Conservation (phyloP, 1,140 invertebrate genomes). For the Drosophila paulistorum region DNA sequence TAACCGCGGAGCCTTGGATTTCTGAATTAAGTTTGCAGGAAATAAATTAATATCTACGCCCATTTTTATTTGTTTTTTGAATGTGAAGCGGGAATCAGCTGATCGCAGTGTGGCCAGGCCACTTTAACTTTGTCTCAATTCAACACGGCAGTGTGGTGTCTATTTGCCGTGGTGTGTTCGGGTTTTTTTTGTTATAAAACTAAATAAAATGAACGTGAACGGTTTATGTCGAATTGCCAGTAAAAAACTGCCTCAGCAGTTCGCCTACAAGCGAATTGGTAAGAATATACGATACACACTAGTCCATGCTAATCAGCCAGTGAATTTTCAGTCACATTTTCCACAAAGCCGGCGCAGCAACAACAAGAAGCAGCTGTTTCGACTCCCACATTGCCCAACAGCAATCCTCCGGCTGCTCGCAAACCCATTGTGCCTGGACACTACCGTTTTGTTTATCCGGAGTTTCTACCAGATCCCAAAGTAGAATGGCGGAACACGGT, state of each 20-base stretch:
- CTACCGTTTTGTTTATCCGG: slow-evolving; percentile 93
- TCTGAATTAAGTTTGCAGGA: not conserved
- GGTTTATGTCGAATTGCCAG: slow-evolving; percentile 36
- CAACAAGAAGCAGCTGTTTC: slow-evolving; percentile 19
- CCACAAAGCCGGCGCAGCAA: slow-evolving; percentile 69
- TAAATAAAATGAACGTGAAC: slow-evolving; percentile 64
- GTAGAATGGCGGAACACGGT: slow-evolving; percentile 90
- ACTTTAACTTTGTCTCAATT: not conserved
- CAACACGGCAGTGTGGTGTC: not conserved
- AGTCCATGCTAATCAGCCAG: not conserved
- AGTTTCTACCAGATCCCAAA: slow-evolving; percentile 96
- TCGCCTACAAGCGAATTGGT: slow-evolving; percentile 63
- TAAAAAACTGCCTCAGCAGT: slow-evolving; percentile 39
- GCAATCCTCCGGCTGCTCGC: slow-evolving; percentile 9
- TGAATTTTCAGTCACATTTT: slow-evolving; percentile 70
- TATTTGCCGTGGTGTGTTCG: not conserved
- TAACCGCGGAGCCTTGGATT: slow-evolving; percentile 47
- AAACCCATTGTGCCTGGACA: slow-evolving; percentile 83
- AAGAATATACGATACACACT: not conserved
- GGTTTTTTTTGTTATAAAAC: slow-evolving; percentile 20
- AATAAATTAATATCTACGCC: not conserved
- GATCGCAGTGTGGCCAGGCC: not conserved
- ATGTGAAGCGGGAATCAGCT: not conserved
- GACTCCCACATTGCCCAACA: not conserved
- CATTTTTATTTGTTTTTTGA: not conserved